These are phyloP conservation scores for Agrotis ipsilon DNA, from an alignment of 2,888 invertebrate genomes.

Conservation along the genomic window DNA sequence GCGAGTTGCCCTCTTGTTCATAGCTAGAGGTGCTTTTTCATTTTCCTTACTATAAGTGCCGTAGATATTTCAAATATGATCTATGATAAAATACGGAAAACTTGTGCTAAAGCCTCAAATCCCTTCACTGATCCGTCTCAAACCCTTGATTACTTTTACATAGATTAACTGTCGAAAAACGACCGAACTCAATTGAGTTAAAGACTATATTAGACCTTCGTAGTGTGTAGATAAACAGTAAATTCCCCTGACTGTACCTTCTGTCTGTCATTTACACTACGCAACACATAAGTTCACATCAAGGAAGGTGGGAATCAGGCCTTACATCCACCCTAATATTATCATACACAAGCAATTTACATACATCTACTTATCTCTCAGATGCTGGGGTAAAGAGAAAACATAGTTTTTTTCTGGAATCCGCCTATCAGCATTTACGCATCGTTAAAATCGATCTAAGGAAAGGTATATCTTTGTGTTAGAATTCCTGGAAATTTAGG, in stretches of 20 bases:
- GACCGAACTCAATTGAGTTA: too few relatives aligned
- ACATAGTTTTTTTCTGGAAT: conserved; percentile 30
- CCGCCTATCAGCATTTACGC: background rate
- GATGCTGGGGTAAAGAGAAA: conserved; percentile 26
- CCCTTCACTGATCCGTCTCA: too few relatives aligned
- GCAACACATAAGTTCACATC: conserved; percentile 42
- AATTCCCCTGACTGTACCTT: conserved; percentile 1
- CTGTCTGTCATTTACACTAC: conserved; percentile 9
- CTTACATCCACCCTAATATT: conserved; percentile 50
- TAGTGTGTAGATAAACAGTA: too few relatives aligned
- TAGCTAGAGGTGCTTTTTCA: too few relatives aligned
- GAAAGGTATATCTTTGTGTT: background rate
- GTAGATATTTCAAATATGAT: too few relatives aligned
- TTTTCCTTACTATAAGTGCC: too few relatives aligned
- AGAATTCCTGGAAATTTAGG: background rate
- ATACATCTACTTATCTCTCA: conserved; percentile 43
- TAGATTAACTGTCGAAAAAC: too few relatives aligned
- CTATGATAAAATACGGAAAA: too few relatives aligned
- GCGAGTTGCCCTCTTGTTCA: too few relatives aligned
- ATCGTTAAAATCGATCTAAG: conserved; percentile 9
- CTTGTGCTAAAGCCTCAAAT: too few relatives aligned
- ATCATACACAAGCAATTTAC: conserved; percentile 60
- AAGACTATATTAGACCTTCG: too few relatives aligned
- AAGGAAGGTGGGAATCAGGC: conserved; percentile 47
- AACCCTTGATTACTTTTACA: too few relatives aligned